phyloP scores from a whole-genome alignment of 2,888 invertebrate genomes.

The Sarcophaga rosellei region DNA sequence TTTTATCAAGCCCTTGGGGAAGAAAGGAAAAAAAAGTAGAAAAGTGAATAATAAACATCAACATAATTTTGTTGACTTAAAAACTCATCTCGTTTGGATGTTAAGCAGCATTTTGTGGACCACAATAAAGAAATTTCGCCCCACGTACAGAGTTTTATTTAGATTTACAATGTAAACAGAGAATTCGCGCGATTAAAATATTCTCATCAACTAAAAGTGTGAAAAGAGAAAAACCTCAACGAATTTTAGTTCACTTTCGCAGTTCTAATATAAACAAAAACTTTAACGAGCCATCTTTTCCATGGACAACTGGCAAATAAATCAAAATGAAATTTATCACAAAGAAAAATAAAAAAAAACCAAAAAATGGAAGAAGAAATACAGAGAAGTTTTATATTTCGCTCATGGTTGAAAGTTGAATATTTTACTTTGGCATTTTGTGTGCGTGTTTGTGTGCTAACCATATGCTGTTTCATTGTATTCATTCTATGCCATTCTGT shows the following conservation, averaged over 20 bases:
- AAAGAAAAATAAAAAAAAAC: not conserved
- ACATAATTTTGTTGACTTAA: conserved; percentile 56
- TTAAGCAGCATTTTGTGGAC: conserved; percentile 27
- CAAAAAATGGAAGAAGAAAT: too few relatives aligned
- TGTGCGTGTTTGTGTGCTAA: not conserved
- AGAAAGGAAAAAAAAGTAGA: too few relatives aligned
- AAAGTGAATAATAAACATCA: not conserved
- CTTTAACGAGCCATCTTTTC: not conserved
- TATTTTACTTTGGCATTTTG: not conserved
- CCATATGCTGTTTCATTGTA: conserved; percentile 4
- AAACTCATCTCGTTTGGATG: conserved; percentile 52
- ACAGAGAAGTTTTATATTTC: conserved; percentile 36
- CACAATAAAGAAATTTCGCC: conserved; percentile 32
- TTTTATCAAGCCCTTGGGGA: too few relatives aligned
- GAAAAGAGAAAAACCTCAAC: not conserved
- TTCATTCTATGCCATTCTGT: conserved; percentile 22
- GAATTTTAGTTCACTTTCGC: not conserved
- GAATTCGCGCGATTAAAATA: conserved; percentile 15
- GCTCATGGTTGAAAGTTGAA: not conserved
- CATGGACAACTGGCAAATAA: conserved; percentile 42
- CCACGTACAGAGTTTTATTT: conserved; percentile 40
- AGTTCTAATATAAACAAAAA: conserved; percentile 41
- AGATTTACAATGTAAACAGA: conserved; percentile 33
- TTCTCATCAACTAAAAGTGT: conserved; percentile 3
- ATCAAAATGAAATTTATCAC: conserved; percentile 64